phyloP scores from a whole-genome alignment of 1,140 invertebrate species.

The Drosophila pachea region DNA sequence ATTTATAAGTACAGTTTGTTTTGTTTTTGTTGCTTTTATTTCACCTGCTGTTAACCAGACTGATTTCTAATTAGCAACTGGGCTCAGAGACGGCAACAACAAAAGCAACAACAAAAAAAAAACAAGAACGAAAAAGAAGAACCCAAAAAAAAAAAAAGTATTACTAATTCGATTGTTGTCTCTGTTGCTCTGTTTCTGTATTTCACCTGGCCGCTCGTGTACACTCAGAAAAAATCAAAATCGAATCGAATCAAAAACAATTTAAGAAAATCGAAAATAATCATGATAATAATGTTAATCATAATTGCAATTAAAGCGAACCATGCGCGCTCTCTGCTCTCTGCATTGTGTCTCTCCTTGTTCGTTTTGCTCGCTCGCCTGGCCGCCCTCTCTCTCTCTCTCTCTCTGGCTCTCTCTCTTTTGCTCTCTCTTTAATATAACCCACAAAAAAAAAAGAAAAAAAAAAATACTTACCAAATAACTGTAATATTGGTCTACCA shows the following conservation, averaged over 20 bases:
- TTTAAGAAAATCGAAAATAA: constrained; percentile 1
- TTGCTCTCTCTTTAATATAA: constrained; percentile 26
- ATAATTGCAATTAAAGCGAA: constrained; percentile 28
- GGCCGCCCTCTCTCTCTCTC: constrained; percentile 24
- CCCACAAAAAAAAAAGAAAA: constrained; percentile 16
- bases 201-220: constrained; percentile 11
- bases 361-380: constrained; percentile 21
- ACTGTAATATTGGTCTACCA: constrained; percentile 23
- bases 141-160: no score
- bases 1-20: constrained; percentile 7
- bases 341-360: constrained; percentile 10
- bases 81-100: constrained; percentile 43
- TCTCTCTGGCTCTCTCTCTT: constrained; percentile 33
- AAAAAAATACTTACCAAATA: constrained; percentile 13
- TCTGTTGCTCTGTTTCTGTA: constrained; percentile 3
- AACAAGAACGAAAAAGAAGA: constrained; percentile 36
- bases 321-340: constrained; percentile 26
- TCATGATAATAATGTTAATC: no score
- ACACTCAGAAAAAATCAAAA: constrained; percentile 21
- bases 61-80: constrained; percentile 65
- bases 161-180: constrained; percentile 50
- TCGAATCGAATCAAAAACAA: background rate
- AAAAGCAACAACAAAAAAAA: constrained; percentile 27
- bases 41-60: constrained; percentile 68
- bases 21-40: constrained; percentile 47